phyloP scores from a whole-genome alignment of 2,113 vertebrate species.

The Ia io region DNA sequence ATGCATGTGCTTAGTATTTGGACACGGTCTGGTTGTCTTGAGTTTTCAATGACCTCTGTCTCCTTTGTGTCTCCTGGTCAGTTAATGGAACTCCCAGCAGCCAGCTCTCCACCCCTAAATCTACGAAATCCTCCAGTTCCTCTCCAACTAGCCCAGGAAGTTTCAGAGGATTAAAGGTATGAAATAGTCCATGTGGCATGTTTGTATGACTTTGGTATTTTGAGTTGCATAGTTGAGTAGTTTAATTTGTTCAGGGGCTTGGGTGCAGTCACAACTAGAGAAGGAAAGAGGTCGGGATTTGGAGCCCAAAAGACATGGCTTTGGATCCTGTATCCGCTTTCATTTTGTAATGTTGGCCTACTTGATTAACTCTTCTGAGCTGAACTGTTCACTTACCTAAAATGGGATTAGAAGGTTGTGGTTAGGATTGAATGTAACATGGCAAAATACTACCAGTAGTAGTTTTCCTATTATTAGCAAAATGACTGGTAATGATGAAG shows the following conservation, averaged over 20 bases:
- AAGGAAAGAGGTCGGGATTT: not conserved
- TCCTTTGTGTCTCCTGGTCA: constrained; percentile 73
- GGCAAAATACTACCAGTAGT: not conserved
- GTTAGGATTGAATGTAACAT: not conserved
- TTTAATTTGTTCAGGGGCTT: not conserved
- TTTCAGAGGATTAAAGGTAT: constrained; percentile 90
- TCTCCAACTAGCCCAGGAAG: constrained; percentile 95
- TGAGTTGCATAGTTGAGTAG: not conserved
- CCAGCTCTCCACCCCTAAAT: constrained; percentile 92
- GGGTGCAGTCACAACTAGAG: not conserved
- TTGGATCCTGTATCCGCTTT: not conserved
- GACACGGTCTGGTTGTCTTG: not conserved
- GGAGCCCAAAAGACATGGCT: not conserved
- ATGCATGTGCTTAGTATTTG: not conserved
- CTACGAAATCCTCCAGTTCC: constrained; percentile 94
- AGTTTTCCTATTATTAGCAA: not conserved
- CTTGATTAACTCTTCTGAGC: not conserved
- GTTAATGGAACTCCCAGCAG: constrained; percentile 93
- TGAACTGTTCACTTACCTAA: not conserved
- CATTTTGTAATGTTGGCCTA: not conserved
- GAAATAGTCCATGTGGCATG: not conserved
- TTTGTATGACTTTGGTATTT: not conserved
- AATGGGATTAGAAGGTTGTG: not conserved
- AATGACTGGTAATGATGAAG: not conserved
- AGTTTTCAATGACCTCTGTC: not conserved